These are phyloP conservation scores for Scylla paramamosain DNA, from an alignment of 1,140 invertebrate genomes.

Conservation along the genomic window DNA sequence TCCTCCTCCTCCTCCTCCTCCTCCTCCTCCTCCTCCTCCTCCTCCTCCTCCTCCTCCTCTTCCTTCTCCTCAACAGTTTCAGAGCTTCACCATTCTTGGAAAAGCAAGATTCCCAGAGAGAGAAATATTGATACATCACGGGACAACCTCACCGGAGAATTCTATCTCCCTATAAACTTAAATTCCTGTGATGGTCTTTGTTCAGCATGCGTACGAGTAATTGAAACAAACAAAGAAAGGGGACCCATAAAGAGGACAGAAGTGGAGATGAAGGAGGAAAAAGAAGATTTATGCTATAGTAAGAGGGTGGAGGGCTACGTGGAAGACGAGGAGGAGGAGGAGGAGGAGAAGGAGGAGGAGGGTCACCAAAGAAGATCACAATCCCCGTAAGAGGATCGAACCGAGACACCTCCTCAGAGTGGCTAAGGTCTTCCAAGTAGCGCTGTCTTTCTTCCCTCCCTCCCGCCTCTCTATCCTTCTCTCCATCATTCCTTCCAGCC, in stretches of 20 bases:
- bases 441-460: not conserved
- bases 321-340: not conserved
- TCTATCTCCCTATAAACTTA: not conserved
- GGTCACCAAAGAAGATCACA: slow-evolving; percentile 11
- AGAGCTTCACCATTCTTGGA: not conserved
- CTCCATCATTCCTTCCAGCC: not conserved
- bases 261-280: not conserved
- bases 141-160: no score
- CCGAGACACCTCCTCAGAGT: not conserved
- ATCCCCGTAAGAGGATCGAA: slow-evolving; percentile 8
- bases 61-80: not conserved
- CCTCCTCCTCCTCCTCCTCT: not conserved
- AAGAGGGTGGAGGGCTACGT: not conserved
- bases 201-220: no score
- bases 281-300: not conserved
- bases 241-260: not conserved
- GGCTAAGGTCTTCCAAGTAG: slow-evolving; percentile 2
- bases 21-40: no score
- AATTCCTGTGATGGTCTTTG: no score
- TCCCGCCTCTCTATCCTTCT: not conserved
- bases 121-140: no score
- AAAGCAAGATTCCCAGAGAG: no score
- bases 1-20: no score
- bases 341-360: not conserved
- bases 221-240: no score